Conservation (phyloP, 2,888 invertebrate genomes). For the Nezara viridula region DNA sequence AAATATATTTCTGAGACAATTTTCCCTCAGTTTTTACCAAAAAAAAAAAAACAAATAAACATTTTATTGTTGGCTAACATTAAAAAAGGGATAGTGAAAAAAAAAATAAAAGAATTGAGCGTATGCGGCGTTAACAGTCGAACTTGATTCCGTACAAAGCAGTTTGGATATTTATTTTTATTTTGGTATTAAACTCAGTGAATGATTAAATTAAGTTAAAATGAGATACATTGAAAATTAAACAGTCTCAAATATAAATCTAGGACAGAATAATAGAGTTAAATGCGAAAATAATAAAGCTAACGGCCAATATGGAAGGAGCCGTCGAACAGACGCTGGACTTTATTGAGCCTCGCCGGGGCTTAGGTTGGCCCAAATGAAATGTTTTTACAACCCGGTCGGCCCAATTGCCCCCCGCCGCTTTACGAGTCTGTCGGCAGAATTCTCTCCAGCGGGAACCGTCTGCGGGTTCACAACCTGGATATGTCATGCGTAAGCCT, state of each 20-base stretch:
- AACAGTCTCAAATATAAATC: not conserved
- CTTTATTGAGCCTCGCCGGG: constrained; percentile 19
- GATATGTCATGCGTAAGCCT: constrained; percentile 11
- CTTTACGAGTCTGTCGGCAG: constrained; percentile 27
- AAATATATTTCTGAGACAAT: too few relatives aligned
- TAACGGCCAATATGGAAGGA: not conserved
- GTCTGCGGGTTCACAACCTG: constrained; percentile 9
- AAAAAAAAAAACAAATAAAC: too few relatives aligned
- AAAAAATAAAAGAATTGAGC: too few relatives aligned
- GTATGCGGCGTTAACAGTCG: too few relatives aligned
- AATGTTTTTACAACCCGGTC: constrained; percentile 35
- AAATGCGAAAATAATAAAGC: constrained; percentile 41
- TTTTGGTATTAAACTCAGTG: not conserved
- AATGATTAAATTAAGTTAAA: not conserved
- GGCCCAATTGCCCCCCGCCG: constrained; percentile 6
- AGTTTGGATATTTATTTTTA: not conserved
- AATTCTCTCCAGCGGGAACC: not conserved
- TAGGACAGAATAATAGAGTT: not conserved
- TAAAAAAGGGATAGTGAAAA: too few relatives aligned
- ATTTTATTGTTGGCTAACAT: too few relatives aligned
- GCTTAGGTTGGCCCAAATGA: constrained; percentile 23
- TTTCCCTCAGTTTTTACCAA: too few relatives aligned
- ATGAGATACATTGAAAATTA: not conserved
- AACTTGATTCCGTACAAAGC: too few relatives aligned
- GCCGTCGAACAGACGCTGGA: not conserved